These are phyloP conservation scores for Myiothlypis chrysogaster DNA, from an alignment of 2,797 vertebrate species.

Conservation along the genomic window DNA sequence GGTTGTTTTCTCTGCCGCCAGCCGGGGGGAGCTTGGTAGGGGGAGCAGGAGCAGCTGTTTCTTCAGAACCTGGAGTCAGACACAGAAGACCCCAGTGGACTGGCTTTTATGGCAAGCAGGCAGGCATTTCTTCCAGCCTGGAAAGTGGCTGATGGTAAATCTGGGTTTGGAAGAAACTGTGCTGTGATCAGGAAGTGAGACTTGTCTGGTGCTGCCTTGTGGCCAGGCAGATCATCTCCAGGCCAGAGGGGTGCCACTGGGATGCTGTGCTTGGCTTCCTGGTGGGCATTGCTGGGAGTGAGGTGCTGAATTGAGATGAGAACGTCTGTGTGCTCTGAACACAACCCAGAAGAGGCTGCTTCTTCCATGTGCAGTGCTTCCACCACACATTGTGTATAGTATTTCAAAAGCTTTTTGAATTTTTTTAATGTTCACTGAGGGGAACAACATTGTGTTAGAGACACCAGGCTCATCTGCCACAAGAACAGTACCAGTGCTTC, in stretches of 20 bases:
- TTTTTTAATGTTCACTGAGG: background rate
- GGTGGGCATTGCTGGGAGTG: background rate
- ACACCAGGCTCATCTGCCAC: rapidly evolving
- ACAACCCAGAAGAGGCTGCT: background rate
- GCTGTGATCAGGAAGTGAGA: background rate
- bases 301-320: background rate
- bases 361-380: background rate
- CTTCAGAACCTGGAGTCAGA: background rate
- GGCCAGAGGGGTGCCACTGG: background rate
- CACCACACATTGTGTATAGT: background rate
- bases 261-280: background rate
- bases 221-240: background rate
- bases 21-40: background rate
- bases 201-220: background rate
- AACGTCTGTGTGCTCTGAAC: background rate
- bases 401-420: background rate
- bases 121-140: background rate
- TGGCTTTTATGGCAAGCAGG: background rate
- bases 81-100: background rate
- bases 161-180: background rate
- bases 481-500: background rate
- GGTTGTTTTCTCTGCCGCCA: background rate
- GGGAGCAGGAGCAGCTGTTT: background rate
- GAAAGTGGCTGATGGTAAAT: rapidly evolving
- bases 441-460: background rate